Conservation (phyloP, 2,797 vertebrate genomes). For the Cossypha niveicapilla region DNA sequence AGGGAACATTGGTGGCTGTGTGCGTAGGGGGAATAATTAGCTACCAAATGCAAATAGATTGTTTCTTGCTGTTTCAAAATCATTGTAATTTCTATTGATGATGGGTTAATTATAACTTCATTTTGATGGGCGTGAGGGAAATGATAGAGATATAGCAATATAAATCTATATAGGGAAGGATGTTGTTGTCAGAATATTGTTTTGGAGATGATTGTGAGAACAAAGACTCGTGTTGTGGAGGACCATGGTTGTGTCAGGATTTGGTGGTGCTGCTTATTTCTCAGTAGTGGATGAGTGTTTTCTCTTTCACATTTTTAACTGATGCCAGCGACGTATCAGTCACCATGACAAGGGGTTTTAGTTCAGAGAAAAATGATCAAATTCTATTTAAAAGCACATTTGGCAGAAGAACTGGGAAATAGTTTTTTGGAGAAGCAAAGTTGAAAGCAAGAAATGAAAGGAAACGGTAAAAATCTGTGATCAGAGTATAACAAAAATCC, state of each 20-base stretch:
- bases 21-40: constrained; percentile 58
- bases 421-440: not conserved
- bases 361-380: not conserved
- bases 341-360: not conserved
- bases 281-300: not conserved
- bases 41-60: constrained; percentile 39
- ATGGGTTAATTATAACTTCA: constrained; percentile 52
- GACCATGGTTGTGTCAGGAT: not conserved
- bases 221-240: not conserved
- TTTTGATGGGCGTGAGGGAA: constrained; percentile 33
- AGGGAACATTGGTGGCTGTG: constrained; percentile 41
- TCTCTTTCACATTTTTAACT: not conserved
- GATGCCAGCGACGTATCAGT: not conserved
- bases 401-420: not conserved
- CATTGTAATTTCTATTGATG: constrained; percentile 46
- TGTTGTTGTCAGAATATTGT: not conserved
- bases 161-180: constrained; percentile 4
- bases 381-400: not conserved
- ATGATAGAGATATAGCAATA: constrained; percentile 45
- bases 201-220: constrained; percentile 19
- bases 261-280: not conserved
- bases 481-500: not conserved
- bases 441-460: not conserved
- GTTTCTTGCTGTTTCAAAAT: constrained; percentile 43
- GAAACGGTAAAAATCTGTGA: not conserved